Conservation (phyloP, 53 echinoderm and acorn worm genomes). For the Paelopatides confundens region DNA sequence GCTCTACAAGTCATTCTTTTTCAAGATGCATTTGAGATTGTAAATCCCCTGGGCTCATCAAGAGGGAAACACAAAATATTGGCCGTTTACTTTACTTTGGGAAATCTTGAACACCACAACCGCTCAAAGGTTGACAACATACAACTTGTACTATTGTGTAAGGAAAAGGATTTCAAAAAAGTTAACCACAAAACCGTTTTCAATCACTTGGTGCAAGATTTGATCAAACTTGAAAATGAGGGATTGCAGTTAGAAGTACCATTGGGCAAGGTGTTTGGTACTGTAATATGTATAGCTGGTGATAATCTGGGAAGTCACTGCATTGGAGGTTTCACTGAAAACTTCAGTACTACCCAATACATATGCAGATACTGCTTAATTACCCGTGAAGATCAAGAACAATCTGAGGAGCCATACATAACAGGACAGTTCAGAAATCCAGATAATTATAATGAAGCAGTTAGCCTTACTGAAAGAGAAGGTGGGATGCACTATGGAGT, state of each 20-base stretch:
- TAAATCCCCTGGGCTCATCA: conserved; percentile 76
- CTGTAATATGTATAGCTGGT: conserved; percentile 57
- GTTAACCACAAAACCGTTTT: conserved; percentile 58
- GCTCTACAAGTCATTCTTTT: conserved; percentile 62
- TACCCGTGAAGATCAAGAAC: too few relatives aligned
- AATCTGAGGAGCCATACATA: too few relatives aligned
- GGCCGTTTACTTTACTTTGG: conserved; percentile 74
- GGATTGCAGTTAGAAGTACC: conserved; percentile 33
- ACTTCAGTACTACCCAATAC: conserved; percentile 55
- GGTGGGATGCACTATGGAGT: conserved; percentile 33
- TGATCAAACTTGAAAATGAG: conserved; percentile 50
- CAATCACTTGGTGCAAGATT: conserved; percentile 56
- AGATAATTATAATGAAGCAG: background rate
- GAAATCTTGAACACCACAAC: conserved; percentile 62
- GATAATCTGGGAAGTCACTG: conserved; percentile 75
- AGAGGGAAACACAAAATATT: conserved; percentile 71
- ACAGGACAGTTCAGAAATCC: conserved; percentile 38
- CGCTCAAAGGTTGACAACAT: conserved; percentile 62
- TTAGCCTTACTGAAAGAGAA: too few relatives aligned
- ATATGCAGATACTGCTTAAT: conserved; percentile 65
- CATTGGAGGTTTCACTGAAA: conserved; percentile 73
- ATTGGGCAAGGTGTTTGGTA: background rate
- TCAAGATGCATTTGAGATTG: conserved; percentile 77
- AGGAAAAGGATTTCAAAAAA: conserved; percentile 64
- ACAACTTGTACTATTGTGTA: conserved; percentile 70